Conservation (phyloP, 2,797 vertebrate genomes). For the Fundulus diaphanus region DNA sequence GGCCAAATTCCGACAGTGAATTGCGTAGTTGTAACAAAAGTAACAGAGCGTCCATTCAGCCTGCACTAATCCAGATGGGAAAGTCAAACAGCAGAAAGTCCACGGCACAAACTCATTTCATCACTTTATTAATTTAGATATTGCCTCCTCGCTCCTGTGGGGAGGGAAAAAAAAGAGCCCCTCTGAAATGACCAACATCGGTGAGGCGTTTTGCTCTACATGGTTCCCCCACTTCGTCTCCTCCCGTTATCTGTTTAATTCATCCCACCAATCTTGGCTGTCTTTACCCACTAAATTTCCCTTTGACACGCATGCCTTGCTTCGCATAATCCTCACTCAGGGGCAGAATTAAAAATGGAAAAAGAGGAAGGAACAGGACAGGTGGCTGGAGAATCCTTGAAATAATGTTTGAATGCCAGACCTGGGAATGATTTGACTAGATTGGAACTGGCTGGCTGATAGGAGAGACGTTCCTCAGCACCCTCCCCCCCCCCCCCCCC, state of each 20-base stretch:
- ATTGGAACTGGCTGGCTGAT: slow-evolving; percentile 75
- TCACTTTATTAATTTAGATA: slow-evolving; percentile 89
- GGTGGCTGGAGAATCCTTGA: slow-evolving; percentile 85
- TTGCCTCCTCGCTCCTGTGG: slow-evolving; percentile 81
- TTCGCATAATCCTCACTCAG: slow-evolving; percentile 86
- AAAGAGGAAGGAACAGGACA: slow-evolving; percentile 79
- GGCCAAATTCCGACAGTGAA: slow-evolving; percentile 86
- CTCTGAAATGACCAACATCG: slow-evolving; percentile 86
- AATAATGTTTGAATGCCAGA: slow-evolving; percentile 82
- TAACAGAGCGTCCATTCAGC: slow-evolving; percentile 88
- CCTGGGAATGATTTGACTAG: slow-evolving; percentile 79
- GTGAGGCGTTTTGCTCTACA: slow-evolving; percentile 83
- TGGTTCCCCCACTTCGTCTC: slow-evolving; percentile 78
- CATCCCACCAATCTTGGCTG: slow-evolving; percentile 87
- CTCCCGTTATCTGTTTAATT: slow-evolving; percentile 87
- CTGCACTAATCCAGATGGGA: slow-evolving; percentile 90
- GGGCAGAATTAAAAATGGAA: slow-evolving; percentile 86
- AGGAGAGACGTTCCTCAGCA: slow-evolving; percentile 39
- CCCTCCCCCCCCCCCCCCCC: no score
- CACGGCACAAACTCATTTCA: slow-evolving; percentile 87
- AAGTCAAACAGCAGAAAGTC: slow-evolving; percentile 91
- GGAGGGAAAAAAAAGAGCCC: slow-evolving; percentile 67
- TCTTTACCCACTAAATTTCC: slow-evolving; percentile 89
- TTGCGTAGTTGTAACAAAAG: slow-evolving; percentile 87
- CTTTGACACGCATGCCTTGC: slow-evolving; percentile 90